Evolutionary conservation across 2,888 invertebrate genomes (phyloP), one percentile per base, ranked within the genome.

Genomic region (Cremastinae sp.): DNA sequence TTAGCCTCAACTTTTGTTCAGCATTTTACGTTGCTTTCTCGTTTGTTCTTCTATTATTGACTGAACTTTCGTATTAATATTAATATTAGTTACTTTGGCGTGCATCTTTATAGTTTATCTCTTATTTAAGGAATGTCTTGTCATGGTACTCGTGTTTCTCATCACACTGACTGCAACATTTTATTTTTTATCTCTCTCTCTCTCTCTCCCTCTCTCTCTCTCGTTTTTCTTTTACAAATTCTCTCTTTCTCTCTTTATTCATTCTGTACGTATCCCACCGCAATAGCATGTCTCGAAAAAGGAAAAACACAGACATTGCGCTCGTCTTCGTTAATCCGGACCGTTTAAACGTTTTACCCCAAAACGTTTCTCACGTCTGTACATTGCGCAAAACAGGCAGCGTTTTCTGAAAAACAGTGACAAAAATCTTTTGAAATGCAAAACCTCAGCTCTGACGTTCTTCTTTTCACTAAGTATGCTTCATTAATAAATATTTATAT

Each of bases 391-490:
- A 76, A 80, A 79, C 72, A 79, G 79, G 80, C 79, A 69, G 76
- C 80, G 78, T 78, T 80, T 76, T 80, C 79, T 80, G 80, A 80
- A 80, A 80, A 80, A 79, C 73, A 78, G 72, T 76, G 79, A 79
- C 78, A 78, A 79, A 79, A 73, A 78, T 47, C 69, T 71, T 70
- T 68, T 80, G 72, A 74, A 78, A 74, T 41, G 75, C 47, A 20
- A 47, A 53, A 61, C 43, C 53, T 53, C 45, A 18, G 43, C 20
- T 47, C 14, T 39, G 9, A 53, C 49, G 8, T n/a, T 37, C 43
- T 61, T 56, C 39, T 18, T 35, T 64, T 49, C 45, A 8, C 43
- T 64, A 43, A 68, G 43, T 43, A 64, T 74, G 35, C 58, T 62
- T 66, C 20, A 47, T 47, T 7, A 18, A 28, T 51, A 43, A 9